These are phyloP conservation scores for Drosophila emarginata DNA, from an alignment of 2,888 invertebrate species.

Conservation along the genomic window DNA sequence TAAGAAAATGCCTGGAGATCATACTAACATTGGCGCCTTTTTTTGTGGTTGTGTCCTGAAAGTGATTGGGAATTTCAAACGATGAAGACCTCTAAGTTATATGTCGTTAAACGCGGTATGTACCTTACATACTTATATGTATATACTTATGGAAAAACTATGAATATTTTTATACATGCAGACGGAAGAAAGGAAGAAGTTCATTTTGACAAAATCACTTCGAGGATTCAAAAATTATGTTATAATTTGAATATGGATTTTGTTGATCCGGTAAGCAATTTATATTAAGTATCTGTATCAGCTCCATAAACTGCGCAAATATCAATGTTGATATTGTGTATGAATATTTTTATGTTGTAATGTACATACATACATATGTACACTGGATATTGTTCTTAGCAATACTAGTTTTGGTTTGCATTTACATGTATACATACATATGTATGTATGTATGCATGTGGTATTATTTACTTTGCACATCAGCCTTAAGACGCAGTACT, in stretches of 20 bases:
- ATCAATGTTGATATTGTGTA: not conserved
- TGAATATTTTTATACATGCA: slow-evolving; percentile 78
- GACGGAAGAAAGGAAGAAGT: slow-evolving; percentile 96
- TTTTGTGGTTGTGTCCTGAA: not conserved
- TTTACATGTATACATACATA: not conserved
- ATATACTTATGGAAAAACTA: not conserved
- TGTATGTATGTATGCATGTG: not conserved
- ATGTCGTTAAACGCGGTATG: slow-evolving; percentile 35
- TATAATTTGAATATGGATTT: slow-evolving; percentile 98
- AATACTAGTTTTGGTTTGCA: too few species aligned
- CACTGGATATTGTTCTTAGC: too few species aligned
- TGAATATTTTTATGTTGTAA: not conserved
- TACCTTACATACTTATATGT: not conserved
- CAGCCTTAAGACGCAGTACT: too few species aligned
- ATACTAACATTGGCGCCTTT: not conserved
- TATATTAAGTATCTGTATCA: not conserved
- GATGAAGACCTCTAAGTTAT: slow-evolving; percentile 32
- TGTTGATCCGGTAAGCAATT: slow-evolving; percentile 93
- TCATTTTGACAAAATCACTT: slow-evolving; percentile 99
- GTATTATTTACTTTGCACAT: too few species aligned
- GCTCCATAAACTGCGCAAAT: not conserved
- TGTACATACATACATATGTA: not conserved
- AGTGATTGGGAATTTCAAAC: slow-evolving; percentile 25
- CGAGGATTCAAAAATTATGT: slow-evolving; percentile 96
- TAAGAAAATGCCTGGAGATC: not conserved